Percentiles rank a stretch among this genome's conserved stretches.
phyloP scores from a whole-genome alignment of 1,140 invertebrate genomes.

The Procambarus virginalis region DNA sequence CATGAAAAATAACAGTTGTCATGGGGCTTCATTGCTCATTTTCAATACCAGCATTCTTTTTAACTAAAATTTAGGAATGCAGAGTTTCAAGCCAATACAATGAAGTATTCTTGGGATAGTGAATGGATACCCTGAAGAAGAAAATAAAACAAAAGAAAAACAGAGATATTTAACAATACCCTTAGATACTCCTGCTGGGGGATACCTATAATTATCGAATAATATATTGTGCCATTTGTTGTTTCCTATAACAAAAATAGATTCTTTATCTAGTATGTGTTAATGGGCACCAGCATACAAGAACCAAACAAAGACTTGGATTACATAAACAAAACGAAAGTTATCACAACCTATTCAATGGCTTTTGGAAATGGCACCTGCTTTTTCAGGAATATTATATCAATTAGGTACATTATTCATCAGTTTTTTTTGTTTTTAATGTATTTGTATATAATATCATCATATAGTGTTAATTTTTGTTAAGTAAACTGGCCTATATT shows the following conservation, averaged over 20 bases:
- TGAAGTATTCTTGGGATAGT: no score
- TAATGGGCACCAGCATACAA: neutral
- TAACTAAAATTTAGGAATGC: no score
- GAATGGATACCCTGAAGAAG: no score
- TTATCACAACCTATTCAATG: neutral
- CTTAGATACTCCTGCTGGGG: no score
- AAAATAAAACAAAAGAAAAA: no score
- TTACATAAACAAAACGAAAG: neutral
- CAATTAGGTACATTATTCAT: neutral
- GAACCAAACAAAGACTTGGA: neutral
- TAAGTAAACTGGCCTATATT: conserved; percentile 9
- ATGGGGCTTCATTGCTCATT: no score
- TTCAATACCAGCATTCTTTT: no score
- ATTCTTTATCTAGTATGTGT: neutral
- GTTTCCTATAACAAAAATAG: neutral
- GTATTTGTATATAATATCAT: neutral
- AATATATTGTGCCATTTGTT: neutral
- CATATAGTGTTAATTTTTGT: neutral
- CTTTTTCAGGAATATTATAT: neutral
- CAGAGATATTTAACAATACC: no score
- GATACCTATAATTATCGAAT: no score
- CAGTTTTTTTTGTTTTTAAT: neutral
- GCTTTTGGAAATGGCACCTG: neutral
- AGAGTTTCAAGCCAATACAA: no score
- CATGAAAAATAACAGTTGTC: no score